Evolutionary conservation across 2,113 vertebrate species (phyloP).

Genomic region (Urocynchramus pylzowi): DNA sequence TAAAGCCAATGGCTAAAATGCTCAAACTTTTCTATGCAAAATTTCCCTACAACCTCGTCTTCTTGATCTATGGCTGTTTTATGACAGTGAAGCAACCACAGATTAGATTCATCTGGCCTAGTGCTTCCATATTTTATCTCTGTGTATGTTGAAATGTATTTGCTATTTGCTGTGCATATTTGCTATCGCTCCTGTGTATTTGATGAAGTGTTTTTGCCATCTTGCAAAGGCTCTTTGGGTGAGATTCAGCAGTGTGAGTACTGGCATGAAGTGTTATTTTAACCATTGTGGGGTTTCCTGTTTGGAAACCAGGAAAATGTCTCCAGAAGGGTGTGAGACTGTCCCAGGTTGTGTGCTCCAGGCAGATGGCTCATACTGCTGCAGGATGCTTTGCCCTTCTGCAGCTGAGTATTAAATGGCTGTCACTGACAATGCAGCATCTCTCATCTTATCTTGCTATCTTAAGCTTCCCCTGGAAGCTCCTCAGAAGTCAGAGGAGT

Average conservation of each 20-base stretch:
- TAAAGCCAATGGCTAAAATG: constrained; percentile 21
- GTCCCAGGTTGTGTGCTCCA: neutral
- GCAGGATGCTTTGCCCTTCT: accelerated
- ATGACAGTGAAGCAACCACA: constrained; percentile 28
- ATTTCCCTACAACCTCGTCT: constrained; percentile 2
- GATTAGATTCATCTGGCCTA: constrained; percentile 58
- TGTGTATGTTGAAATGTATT: neutral
- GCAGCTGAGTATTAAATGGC: neutral
- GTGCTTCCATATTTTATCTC: constrained; percentile 49
- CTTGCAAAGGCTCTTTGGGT: neutral
- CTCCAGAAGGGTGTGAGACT: neutral
- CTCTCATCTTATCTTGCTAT: neutral
- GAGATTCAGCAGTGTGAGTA: neutral
- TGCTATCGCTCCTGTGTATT: neutral
- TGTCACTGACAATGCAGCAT: neutral
- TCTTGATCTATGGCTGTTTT: constrained; percentile 43
- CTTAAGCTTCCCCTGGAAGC: neutral
- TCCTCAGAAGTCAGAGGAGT: neutral
- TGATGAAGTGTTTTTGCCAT: neutral
- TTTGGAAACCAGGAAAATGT: neutral
- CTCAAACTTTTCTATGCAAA: constrained; percentile 3
- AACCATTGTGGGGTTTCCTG: neutral
- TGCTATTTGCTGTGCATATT: neutral
- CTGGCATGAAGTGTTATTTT: neutral
- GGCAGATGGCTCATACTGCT: neutral